Percentiles rank a stretch among this genome's conserved stretches.
Evolutionary conservation across 2,888 invertebrate genomes (phyloP).

Genomic region (Philopedon plagiatum): DNA sequence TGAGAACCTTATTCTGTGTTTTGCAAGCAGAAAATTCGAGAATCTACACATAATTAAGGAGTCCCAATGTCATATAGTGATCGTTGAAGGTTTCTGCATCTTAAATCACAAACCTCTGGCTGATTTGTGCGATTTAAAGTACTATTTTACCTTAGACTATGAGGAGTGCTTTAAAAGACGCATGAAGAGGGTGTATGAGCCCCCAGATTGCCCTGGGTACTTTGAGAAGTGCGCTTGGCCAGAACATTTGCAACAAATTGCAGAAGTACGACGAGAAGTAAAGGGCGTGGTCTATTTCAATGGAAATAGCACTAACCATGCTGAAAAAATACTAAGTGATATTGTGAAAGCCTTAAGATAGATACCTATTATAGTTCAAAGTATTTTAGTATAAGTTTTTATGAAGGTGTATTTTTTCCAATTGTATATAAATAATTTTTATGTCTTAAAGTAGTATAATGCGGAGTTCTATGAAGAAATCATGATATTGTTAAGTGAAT

Average conservation of each 20-base stretch:
- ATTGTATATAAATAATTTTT: too few relatives aligned
- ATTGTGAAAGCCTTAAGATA: constrained; percentile 46
- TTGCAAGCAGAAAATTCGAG: not conserved
- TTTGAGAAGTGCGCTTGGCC: constrained; percentile 95
- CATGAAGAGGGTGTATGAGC: constrained; percentile 79
- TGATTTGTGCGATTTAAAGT: constrained; percentile 80
- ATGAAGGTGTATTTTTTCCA: too few relatives aligned
- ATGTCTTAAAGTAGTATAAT: too few relatives aligned
- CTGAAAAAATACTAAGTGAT: constrained; percentile 58
- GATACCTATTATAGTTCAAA: not conserved
- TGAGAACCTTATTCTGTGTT: not conserved
- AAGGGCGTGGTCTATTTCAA: constrained; percentile 60
- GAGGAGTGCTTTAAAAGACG: constrained; percentile 79
- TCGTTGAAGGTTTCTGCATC: constrained; percentile 85
- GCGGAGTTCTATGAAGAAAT: too few relatives aligned
- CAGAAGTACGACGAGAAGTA: constrained; percentile 66
- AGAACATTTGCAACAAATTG: constrained; percentile 77
- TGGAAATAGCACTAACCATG: constrained; percentile 55
- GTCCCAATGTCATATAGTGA: constrained; percentile 70
- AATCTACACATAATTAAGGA: constrained; percentile 29
- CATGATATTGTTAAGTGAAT: too few relatives aligned
- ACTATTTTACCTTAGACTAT: constrained; percentile 80
- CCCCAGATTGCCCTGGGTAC: constrained; percentile 90
- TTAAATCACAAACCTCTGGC: constrained; percentile 79
- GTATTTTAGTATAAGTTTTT: not conserved